Conservation (phyloP, 2,113 vertebrate genomes). For the Scomber scombrus region DNA sequence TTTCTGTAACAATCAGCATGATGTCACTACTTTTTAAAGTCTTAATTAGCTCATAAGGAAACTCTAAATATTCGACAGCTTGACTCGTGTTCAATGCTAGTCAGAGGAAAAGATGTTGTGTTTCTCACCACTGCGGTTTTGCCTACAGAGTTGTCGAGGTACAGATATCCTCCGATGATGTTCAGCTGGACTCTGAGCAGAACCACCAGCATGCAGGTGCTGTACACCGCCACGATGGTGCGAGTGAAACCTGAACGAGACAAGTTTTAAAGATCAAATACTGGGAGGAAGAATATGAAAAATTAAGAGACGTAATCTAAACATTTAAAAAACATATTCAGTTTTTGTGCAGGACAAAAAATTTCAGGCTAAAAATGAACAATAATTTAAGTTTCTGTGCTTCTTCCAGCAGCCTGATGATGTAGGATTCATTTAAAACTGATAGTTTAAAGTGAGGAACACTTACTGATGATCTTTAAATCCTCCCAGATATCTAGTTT, state of each 20-base stretch:
- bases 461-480: slow-evolving; percentile 98
- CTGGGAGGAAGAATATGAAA: no score
- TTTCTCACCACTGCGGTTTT: slow-evolving; percentile 88
- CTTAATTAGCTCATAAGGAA: no score
- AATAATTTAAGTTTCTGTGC: no score
- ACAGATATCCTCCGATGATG: slow-evolving; percentile 98
- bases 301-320: no score
- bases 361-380: no score
- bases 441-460: neutral
- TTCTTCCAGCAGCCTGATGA: neutral
- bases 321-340: no score
- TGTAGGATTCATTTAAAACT: neutral
- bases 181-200: slow-evolving; percentile 95
- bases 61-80: no score
- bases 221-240: slow-evolving; percentile 94
- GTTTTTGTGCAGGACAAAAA: no score
- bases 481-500: slow-evolving; percentile 99
- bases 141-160: slow-evolving; percentile 93
- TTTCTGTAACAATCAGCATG: no score
- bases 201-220: slow-evolving; percentile 96
- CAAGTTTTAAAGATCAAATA: neutral
- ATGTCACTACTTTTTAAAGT: no score
- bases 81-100: no score
- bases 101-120: neutral
- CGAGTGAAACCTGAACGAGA: slow-evolving; percentile 90